Conservation (phyloP, 2,888 invertebrate species). For the Hydroisotoma schaefferi region DNA sequence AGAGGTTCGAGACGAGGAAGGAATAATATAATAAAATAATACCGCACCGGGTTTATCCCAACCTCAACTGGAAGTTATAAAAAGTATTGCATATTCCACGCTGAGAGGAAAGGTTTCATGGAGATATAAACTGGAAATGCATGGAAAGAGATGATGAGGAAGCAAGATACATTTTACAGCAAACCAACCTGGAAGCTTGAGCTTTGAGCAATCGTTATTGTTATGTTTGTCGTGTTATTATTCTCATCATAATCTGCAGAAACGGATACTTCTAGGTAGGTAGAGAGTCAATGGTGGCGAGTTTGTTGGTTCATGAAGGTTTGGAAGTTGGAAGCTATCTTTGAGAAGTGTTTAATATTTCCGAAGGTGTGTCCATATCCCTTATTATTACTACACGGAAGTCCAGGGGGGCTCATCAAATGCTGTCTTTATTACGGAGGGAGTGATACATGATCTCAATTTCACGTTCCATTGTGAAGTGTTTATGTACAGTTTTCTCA, state of each 20-base stretch:
- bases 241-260: not conserved
- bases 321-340: no score
- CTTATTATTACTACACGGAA: not conserved
- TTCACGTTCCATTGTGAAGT: conserved; percentile 31
- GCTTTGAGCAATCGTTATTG: not conserved
- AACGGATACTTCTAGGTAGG: not conserved
- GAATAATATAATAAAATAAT: no score
- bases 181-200: no score
- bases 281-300: not conserved
- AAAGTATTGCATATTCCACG: no score
- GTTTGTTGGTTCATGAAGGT: not conserved
- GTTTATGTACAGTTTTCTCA: conserved; percentile 17
- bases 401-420: conserved; percentile 37
- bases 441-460: conserved; percentile 18
- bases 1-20: no score
- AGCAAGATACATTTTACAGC: no score
- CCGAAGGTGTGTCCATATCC: not conserved
- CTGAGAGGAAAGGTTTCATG: no score
- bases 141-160: no score
- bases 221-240: not conserved
- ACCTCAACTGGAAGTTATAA: no score
- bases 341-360: no score
- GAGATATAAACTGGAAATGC: no score
- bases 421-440: conserved; percentile 31
- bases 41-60: no score